phyloP scores from a whole-genome alignment of 2,797 vertebrate genomes.

The Tokudaia tokunoshimensis region DNA sequence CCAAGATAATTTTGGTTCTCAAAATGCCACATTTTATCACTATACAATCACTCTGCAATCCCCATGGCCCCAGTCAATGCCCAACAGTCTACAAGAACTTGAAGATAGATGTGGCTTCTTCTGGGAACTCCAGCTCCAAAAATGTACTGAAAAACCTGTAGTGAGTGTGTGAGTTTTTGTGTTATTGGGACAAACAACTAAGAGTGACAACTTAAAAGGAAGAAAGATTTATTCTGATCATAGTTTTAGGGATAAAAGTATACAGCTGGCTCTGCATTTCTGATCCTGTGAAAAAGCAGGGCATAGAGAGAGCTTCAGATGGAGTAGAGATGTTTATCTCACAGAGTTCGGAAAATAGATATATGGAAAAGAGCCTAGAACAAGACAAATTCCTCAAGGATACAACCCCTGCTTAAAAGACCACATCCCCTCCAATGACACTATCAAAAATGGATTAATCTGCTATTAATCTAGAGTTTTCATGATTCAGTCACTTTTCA shows the following conservation, averaged over 20 bases:
- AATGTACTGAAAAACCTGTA: accelerated
- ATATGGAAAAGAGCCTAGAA: not conserved
- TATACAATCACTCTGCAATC: not conserved
- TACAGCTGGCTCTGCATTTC: not conserved
- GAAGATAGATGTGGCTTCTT: not conserved
- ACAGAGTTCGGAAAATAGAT: not conserved
- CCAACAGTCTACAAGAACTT: not conserved
- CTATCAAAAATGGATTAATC: not conserved
- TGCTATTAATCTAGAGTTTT: not conserved
- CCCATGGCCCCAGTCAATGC: not conserved
- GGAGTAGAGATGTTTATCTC: not conserved
- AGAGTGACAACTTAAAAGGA: not conserved
- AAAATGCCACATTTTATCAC: not conserved
- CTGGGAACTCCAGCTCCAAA: not conserved
- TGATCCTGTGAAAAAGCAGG: not conserved
- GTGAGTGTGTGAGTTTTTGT: not conserved
- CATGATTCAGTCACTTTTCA: not conserved
- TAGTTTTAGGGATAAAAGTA: not conserved
- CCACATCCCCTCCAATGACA: not conserved
- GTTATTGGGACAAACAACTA: not conserved
- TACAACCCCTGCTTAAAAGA: not conserved
- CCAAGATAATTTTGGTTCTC: not conserved
- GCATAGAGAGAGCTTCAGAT: not conserved
- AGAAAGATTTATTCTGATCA: not conserved
- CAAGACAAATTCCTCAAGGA: not conserved